These are phyloP conservation scores for Periparus ater DNA, from an alignment of 2,797 vertebrate genomes.

Conservation along the genomic window DNA sequence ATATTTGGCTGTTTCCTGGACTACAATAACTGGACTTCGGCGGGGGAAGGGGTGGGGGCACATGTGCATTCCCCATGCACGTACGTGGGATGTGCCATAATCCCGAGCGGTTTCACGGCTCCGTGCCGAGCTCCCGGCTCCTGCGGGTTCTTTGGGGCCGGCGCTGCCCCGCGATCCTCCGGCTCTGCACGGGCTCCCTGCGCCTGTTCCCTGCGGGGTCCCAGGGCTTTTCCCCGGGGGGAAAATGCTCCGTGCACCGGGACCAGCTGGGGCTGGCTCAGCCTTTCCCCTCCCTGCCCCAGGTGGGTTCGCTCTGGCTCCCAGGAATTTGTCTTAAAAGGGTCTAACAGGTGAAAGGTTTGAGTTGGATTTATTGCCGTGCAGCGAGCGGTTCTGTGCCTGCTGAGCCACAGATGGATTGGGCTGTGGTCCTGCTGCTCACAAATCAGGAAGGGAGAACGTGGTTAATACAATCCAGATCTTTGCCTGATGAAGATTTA, in stretches of 20 bases:
- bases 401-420: accelerated
- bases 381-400: neutral
- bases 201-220: neutral
- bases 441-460: neutral
- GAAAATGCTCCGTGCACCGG: accelerated
- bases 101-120: neutral
- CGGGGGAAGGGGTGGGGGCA: constrained; percentile 9
- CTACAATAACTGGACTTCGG: constrained; percentile 61
- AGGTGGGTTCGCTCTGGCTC: neutral
- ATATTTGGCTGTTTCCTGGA: constrained; percentile 74
- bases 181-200: neutral
- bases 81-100: neutral
- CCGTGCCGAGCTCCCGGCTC: neutral
- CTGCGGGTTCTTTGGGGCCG: neutral
- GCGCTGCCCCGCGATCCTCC: neutral
- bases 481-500: neutral
- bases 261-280: accelerated
- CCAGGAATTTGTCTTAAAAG: accelerated
- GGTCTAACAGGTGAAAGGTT: neutral
- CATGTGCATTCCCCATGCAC: neutral
- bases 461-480: neutral
- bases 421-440: neutral
- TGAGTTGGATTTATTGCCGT: neutral
- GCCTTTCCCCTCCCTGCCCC: neutral
- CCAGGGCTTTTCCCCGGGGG: neutral